Base-by-base conservation (phyloP, 1,140 invertebrate genomes). In the Pantala flavescens region DNA sequence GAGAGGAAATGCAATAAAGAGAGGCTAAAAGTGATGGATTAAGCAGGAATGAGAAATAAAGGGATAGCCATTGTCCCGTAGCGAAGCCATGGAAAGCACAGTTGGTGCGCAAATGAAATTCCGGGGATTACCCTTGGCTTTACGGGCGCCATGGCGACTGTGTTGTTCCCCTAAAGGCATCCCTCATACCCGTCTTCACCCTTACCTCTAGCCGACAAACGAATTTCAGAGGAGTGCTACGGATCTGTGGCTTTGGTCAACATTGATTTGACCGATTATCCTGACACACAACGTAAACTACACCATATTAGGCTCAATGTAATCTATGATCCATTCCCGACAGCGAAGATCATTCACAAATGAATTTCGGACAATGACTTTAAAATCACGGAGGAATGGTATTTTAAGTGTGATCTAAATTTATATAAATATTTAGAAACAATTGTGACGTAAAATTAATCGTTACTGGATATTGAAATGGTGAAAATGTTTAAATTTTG, bases 81-180 rank as follows among this genome's bases (percentile, higher is more conserved):
- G 49, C 16, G n/a, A 63, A 63, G 49, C 49, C 49, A 12, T 63
- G 49, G 49, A 63, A 63, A 63, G 49, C 49, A 63, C 49, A 63
- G n/a, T 63, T 12, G 49, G 49, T 63, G 49, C 49, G 49, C 49
- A 63, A 63, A 63, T 63, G 49, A 63, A 63, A 63, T 63, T 63
- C 49, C 49, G 49, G 49, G 12, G 49, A 63, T 63, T 63, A 63
- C 49, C 49, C 16, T 63, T 63, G 49, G 49, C 49, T 63, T 63
- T 63, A 21, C 49, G n/a, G 49, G 49, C 49, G 49, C 49, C 49
- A 63, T 3, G 12, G 49, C 49, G 49, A 63, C 49, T 63, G 49
- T 21, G 49, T 21, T 21, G 16, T 63, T 63, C 49, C 12, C 49
- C 49, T 63, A 1, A 16, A 36, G 28, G 28, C 28, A 36, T 36